Base-by-base conservation (phyloP, 2,797 vertebrate species). In the Coracias cyanogaster region DNA sequence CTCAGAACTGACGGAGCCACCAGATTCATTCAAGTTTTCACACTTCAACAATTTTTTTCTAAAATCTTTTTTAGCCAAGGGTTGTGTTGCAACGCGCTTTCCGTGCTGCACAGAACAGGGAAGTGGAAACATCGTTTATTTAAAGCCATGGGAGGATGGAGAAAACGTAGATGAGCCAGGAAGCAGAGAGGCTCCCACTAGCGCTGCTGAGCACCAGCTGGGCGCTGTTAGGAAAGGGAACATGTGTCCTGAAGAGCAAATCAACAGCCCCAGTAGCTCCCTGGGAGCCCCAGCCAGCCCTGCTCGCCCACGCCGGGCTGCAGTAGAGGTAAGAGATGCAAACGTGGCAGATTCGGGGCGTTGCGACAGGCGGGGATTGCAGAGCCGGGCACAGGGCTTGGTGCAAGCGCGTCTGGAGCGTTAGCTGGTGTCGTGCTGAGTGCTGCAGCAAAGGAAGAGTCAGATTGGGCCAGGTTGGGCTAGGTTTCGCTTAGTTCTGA, bases 331-430 rank as follows among this genome's bases (percentile, higher is more conserved):
- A 10, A 46, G 74, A 29, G 79, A 24, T 18, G 82, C 0, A 7
- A 18, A 18, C 0, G 6, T 1, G 17, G 57, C n/a, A 11, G 3
- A 0, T 39, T 15, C 0, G 22, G 69, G 62, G 67, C 9, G 7
- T 31, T 29, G 72, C 72, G 15, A 46, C n/a, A 33, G 62, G 1
- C 21, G 4, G 12, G 35, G 57, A 5, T 0, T 5, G n/a, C 10
- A 1, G 80, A 6, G 8, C 48, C 1, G 19, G 3, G 57, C 1
- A 28, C 35, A 11, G 66, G 51, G 9, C 10, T 1, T 1, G 2
- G 48, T 9, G 61, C 31, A 21, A 12, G 24, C 0, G 3, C 45
- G 49, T 7, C 19, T 18, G 65, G 35, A 73, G 60, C 0, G 2
- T 45, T 15, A 9, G 0, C 22, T 20, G 82, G 58, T 7, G 58